Base-by-base conservation (phyloP, 1,140 invertebrate species). In the Globodera rostochiensis region DNA sequence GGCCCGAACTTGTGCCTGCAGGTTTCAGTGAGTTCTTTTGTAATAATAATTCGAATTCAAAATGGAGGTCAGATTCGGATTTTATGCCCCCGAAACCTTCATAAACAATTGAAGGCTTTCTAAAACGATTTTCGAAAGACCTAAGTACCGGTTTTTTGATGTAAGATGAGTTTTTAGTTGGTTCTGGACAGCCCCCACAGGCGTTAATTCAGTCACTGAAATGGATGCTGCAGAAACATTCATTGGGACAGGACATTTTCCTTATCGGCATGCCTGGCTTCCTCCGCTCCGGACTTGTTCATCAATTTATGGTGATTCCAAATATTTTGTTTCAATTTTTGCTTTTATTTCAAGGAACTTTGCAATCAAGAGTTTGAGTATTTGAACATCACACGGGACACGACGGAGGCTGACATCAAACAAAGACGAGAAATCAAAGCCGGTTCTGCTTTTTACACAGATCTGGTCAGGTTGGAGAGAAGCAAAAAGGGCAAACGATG, bases 321-420 rank as follows among this genome's bases (percentile, higher is more conserved):
- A 60, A 73, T 53, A 71, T 11, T 73, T 25, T 1, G 1, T 45
- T 74, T 15, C 36, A 74, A 67, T 50, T 7, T 77, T 2, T 36
- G 36, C 36, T 36, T 36, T 36, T 83, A 82, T n/a, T 21, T 80
- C 8, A 50, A 80, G 80, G 95, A 98, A 90, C 88, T 98, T 46
- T 95, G 95, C 0, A 93, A 94, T 79, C 91, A 94, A 76, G 96
- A 98, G 92, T 91, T 95, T 53, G 96, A 98, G 89, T 98, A 96
- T 91, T 93, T 98, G 45, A 93, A 95, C 4, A 91, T 98, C 47
- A 97, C 95, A 49, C 91, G 96, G 83, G 97, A 98, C 89, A 98
- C 96, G 5, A 98, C 96, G 0, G 97, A 98, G 91, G 94, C 95
- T 36, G 97, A 98, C 91, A 91, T 98, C 13, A 98, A 98, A 90